Percentiles rank a stretch among this genome's conserved stretches.
Conservation (phyloP, 2,113 vertebrate species). For the Salvelinus sp. region DNA sequence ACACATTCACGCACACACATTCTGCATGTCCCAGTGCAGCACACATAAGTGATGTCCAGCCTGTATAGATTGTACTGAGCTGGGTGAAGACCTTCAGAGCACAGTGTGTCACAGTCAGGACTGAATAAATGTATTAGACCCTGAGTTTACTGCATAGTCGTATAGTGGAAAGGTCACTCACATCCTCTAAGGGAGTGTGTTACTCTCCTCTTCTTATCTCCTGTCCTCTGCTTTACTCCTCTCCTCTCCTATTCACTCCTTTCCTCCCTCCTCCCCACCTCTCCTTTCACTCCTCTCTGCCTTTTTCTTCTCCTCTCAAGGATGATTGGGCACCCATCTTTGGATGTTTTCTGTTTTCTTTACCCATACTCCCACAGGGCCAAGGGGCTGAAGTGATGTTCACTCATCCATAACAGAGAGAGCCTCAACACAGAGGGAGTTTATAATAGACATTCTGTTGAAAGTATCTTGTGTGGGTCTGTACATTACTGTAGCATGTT, state of each 20-base stretch:
- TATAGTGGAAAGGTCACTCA: background rate
- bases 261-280: too few species aligned
- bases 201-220: background rate
- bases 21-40: background rate
- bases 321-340: background rate
- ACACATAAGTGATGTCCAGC: background rate
- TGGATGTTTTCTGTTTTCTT: conserved; percentile 1
- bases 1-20: background rate
- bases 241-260: too few species aligned
- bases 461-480: background rate
- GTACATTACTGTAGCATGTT: background rate
- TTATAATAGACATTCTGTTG: background rate
- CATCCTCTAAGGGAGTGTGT: background rate
- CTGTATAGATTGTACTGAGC: background rate
- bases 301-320: background rate
- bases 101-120: background rate
- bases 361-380: conserved; percentile 28
- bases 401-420: conserved; percentile 27
- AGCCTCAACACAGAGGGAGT: background rate
- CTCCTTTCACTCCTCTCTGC: background rate
- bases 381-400: conserved; percentile 33
- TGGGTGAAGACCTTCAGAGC: background rate
- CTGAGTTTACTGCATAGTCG: background rate
- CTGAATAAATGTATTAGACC: background rate
- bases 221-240: too few species aligned